phyloP scores from a whole-genome alignment of 2,888 invertebrate genomes.

The Trichacis sp. region DNA sequence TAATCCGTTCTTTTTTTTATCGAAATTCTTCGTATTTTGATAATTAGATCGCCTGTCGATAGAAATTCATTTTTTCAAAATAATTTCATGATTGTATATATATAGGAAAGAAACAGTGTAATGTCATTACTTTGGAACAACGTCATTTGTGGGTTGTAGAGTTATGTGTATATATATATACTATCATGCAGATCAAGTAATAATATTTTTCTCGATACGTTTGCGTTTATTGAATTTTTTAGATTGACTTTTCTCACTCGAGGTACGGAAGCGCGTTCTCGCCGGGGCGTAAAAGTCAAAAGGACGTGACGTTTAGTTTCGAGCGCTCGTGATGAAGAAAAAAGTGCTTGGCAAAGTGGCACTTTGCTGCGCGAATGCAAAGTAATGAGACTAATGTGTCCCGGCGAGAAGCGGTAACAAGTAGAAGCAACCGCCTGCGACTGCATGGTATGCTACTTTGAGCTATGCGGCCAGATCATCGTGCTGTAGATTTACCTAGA shows the following conservation, averaged over 20 bases:
- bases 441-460: constrained; percentile 68
- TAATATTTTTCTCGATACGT: constrained; percentile 18
- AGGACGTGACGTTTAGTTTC: not conserved
- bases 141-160: not conserved
- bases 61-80: constrained; percentile 8
- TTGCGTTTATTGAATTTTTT: constrained; percentile 34
- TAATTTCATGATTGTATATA: constrained; percentile 14
- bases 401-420: constrained; percentile 45
- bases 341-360: constrained; percentile 22
- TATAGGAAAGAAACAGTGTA: constrained; percentile 9
- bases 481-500: constrained; percentile 65
- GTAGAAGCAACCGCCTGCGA: constrained; percentile 65
- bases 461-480: constrained; percentile 64
- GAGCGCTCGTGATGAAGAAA: not conserved
- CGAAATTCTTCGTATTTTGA: not conserved
- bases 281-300: constrained; percentile 17
- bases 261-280: constrained; percentile 29
- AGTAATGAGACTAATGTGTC: too few species aligned
- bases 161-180: constrained; percentile 17
- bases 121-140: not conserved
- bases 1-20: constrained; percentile 5
- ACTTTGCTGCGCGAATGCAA: constrained; percentile 33
- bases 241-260: constrained; percentile 35
- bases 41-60: too few species aligned
- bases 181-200: constrained; percentile 10